Percentiles rank a stretch among this genome's conserved stretches.
phyloP scores from a whole-genome alignment of 2,113 vertebrate species.

The Psettodes erumei region DNA sequence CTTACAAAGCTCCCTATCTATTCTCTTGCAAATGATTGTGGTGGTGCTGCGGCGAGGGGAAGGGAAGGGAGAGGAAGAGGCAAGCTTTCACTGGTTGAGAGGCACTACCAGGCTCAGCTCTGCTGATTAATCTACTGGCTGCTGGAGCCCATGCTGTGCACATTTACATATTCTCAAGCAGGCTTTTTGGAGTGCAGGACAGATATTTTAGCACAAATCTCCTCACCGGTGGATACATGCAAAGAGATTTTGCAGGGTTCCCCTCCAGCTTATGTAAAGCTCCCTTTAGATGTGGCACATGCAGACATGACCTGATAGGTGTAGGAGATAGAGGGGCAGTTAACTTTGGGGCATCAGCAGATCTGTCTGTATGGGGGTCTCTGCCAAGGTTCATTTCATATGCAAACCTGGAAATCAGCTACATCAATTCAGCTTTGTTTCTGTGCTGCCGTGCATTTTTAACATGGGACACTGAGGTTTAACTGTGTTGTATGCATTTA shows the following conservation, averaged over 20 bases:
- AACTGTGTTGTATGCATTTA: background rate
- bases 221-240: slow-evolving; percentile 51
- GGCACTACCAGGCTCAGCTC: slow-evolving; percentile 68
- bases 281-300: slow-evolving; percentile 57
- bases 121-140: slow-evolving; percentile 80
- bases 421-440: background rate
- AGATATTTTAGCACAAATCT: slow-evolving; percentile 71
- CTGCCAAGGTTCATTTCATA: background rate
- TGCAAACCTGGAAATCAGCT: slow-evolving; percentile 27
- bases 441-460: slow-evolving; percentile 4
- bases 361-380: background rate
- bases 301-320: slow-evolving; percentile 59
- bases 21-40: slow-evolving; percentile 81
- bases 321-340: slow-evolving; percentile 58
- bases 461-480: background rate
- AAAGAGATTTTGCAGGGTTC: slow-evolving; percentile 59
- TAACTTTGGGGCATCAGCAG: slow-evolving; percentile 41
- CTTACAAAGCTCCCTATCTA: slow-evolving; percentile 76
- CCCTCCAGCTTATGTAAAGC: slow-evolving; percentile 70
- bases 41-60: slow-evolving; percentile 46
- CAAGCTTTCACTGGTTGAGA: slow-evolving; percentile 67
- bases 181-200: slow-evolving; percentile 69
- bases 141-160: slow-evolving; percentile 76
- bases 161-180: slow-evolving; percentile 82
- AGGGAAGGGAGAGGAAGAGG: slow-evolving; percentile 47